Conservation (phyloP, 2,113 vertebrate genomes). For the Panurus biarmicus region DNA sequence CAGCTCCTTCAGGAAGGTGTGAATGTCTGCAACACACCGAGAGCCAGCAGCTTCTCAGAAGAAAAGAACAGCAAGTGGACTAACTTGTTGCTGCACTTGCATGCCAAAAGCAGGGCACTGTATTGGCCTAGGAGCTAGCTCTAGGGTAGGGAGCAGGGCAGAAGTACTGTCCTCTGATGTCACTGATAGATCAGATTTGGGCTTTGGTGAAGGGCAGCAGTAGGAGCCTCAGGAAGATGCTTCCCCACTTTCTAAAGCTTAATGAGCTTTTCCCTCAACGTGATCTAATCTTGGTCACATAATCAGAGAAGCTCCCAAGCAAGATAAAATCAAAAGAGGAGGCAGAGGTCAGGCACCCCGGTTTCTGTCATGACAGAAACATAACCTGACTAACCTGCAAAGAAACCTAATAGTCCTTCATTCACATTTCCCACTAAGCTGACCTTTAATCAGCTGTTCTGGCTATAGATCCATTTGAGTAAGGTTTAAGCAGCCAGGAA, state of each 20-base stretch:
- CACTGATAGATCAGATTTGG: neutral
- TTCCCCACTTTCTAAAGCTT: neutral
- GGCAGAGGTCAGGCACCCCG: neutral
- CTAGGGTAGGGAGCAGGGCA: neutral
- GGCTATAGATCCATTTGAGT: neutral
- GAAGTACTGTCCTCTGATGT: neutral
- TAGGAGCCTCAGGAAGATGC: neutral
- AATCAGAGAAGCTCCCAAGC: neutral
- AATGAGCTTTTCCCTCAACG: neutral
- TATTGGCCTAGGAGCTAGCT: neutral
- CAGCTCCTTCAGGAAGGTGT: neutral
- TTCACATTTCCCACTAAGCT: neutral
- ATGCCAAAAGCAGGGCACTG: neutral
- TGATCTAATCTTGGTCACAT: neutral
- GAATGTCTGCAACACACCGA: fast-evolving
- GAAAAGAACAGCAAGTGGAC: neutral
- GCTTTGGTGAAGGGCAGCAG: neutral
- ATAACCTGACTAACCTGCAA: neutral
- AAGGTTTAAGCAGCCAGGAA: neutral
- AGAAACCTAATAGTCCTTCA: neutral
- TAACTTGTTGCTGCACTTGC: neutral
- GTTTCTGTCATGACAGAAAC: neutral
- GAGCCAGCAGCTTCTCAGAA: neutral
- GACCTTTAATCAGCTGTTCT: neutral
- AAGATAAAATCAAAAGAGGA: neutral